Evolutionary conservation across 2,113 vertebrate genomes (phyloP).

Genomic region (Labeo rohita): DNA sequence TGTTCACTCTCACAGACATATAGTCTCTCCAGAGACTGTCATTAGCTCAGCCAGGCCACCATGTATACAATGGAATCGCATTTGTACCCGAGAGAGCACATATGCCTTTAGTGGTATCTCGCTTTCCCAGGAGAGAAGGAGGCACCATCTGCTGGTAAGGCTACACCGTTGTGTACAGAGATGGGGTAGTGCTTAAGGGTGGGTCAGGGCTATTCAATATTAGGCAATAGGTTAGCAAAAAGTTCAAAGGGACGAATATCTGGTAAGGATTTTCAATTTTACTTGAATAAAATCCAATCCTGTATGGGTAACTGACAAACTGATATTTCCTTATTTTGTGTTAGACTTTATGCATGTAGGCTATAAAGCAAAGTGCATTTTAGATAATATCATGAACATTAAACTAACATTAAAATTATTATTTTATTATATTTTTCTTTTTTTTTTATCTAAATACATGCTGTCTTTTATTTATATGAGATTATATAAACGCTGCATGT

Average conservation of each 20-base stretch:
- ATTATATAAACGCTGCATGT: background rate
- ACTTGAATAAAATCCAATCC: background rate
- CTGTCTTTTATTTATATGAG: background rate
- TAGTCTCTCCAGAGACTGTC: constrained; percentile 8
- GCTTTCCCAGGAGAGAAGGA: constrained; percentile 42
- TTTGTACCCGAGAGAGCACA: constrained; percentile 49
- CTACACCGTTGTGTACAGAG: constrained; percentile 61
- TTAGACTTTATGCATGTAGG: background rate
- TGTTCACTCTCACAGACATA: background rate
- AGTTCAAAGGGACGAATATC: background rate
- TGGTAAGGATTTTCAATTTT: background rate
- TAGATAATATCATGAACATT: background rate
- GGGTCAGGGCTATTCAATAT: background rate
- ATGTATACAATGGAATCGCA: constrained; percentile 46
- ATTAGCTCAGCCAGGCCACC: constrained; percentile 43
- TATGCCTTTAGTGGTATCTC: constrained; percentile 51
- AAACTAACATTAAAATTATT: background rate
- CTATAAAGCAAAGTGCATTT: background rate
- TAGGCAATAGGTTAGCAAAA: background rate
- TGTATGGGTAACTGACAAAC: background rate
- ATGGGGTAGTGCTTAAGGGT: background rate
- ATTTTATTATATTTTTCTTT: background rate
- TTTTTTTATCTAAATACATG: background rate
- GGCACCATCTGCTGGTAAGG: constrained; percentile 78
- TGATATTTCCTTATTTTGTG: background rate